Evolutionary conservation across 2,797 vertebrate species (phyloP).

Genomic region (Sebastiscus albofasciatus): DNA sequence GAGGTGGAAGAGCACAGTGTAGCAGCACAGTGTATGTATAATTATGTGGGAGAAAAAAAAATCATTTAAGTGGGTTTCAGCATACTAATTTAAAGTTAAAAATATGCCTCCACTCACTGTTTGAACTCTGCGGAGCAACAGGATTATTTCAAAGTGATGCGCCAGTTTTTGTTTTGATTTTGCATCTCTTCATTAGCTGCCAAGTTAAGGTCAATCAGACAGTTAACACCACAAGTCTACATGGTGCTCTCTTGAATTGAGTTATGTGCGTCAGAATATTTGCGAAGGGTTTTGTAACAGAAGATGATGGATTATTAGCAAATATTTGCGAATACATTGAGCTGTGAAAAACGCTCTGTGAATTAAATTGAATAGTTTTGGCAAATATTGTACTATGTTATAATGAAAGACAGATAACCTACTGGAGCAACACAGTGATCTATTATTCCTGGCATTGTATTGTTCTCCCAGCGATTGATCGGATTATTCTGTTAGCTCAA

Average conservation of each 20-base stretch:
- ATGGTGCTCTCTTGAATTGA: neutral
- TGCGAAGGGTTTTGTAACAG: neutral
- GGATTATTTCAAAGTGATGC: slow-evolving; percentile 16
- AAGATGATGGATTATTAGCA: neutral
- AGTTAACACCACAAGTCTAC: neutral
- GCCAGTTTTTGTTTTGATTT: neutral
- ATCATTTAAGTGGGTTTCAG: slow-evolving; percentile 15
- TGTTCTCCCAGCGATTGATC: neutral
- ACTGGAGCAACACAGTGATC: neutral
- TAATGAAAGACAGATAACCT: neutral
- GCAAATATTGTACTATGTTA: neutral
- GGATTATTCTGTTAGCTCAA: neutral
- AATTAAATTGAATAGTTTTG: neutral
- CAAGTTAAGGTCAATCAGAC: neutral
- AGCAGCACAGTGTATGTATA: slow-evolving; percentile 6
- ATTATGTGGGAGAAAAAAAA: slow-evolving; percentile 23
- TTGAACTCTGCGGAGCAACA: slow-evolving; percentile 6
- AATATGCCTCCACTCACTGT: slow-evolving; percentile 7
- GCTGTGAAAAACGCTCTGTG: neutral
- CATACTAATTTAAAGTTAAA: neutral
- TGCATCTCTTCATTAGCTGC: neutral
- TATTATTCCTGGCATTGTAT: neutral
- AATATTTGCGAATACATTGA: neutral
- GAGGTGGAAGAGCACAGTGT: slow-evolving; percentile 23
- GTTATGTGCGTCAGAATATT: neutral